Conservation (phyloP, 2,888 invertebrate genomes). For the Tachina grossa region DNA sequence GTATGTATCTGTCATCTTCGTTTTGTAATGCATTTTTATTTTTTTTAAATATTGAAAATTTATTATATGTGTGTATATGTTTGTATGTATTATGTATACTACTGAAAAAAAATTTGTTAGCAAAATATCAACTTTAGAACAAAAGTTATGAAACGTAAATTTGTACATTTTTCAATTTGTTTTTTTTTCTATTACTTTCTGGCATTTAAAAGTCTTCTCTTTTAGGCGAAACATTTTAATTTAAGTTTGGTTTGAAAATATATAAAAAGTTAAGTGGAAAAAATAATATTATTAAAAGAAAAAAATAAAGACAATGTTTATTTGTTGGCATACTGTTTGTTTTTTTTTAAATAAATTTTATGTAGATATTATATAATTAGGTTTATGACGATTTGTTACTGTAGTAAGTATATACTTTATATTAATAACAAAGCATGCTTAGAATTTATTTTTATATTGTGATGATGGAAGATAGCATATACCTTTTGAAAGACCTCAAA, state of each 20-base stretch:
- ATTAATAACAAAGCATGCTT: background rate
- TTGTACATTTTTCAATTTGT: constrained; percentile 68
- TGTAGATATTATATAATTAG: constrained; percentile 3
- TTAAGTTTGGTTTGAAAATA: constrained; percentile 45
- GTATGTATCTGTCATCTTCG: constrained; percentile 26
- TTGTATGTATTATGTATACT: background rate
- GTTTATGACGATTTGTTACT: constrained; percentile 7
- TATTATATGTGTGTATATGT: background rate
- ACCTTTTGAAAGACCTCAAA: constrained; percentile 20
- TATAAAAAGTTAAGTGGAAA: constrained; percentile 10
- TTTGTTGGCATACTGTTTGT: constrained; percentile 15
- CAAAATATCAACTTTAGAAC: constrained; percentile 65
- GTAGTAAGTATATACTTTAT: constrained; percentile 4
- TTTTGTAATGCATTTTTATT: constrained; percentile 27
- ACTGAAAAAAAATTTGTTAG: constrained; percentile 34
- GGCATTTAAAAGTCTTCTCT: constrained; percentile 27
- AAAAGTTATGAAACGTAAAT: constrained; percentile 63
- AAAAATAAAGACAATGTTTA: constrained; percentile 15
- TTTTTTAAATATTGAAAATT: constrained; percentile 18
- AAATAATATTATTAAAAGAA: constrained; percentile 21
- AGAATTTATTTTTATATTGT: constrained; percentile 1
- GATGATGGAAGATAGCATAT: constrained; percentile 27
- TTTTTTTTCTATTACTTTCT: constrained; percentile 26
- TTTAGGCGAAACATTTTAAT: constrained; percentile 29
- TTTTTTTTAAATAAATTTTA: background rate